These are phyloP conservation scores for Microplitis manilae DNA, from an alignment of 2,888 invertebrate species.

Conservation along the genomic window DNA sequence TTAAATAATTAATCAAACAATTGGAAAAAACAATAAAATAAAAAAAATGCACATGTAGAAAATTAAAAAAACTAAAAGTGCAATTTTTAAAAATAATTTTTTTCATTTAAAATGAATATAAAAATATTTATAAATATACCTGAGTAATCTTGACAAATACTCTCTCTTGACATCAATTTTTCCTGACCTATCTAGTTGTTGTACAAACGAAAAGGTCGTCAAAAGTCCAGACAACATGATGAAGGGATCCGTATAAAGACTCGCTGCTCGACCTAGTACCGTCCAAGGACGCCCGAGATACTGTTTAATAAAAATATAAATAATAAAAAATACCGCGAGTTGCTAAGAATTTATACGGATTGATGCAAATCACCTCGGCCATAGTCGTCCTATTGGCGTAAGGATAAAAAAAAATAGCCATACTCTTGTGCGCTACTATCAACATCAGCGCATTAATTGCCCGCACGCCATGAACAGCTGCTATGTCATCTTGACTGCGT, in stretches of 20 bases:
- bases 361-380: constrained; percentile 74
- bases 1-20: constrained; percentile 17
- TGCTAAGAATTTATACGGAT: neutral
- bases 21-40: too few relatives aligned
- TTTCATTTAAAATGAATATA: too few relatives aligned
- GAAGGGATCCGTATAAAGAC: constrained; percentile 82
- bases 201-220: constrained; percentile 78
- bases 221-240: constrained; percentile 80
- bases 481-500: constrained; percentile 75
- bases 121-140: constrained; percentile 59
- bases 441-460: constrained; percentile 79
- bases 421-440: constrained; percentile 79
- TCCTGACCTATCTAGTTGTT: constrained; percentile 74
- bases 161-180: constrained; percentile 76
- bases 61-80: neutral
- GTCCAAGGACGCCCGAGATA: constrained; percentile 78
- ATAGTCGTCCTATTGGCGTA: constrained; percentile 79
- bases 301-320: constrained; percentile 63
- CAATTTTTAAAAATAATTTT: too few relatives aligned
- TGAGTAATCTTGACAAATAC: constrained; percentile 77
- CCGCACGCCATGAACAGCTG: constrained; percentile 79
- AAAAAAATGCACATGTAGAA: too few relatives aligned
- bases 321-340: neutral
- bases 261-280: constrained; percentile 79
- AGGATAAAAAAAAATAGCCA: constrained; percentile 80